Evolutionary conservation across 2,113 vertebrate species (phyloP).

Genomic region (Paramormyrops kingsleyae): DNA sequence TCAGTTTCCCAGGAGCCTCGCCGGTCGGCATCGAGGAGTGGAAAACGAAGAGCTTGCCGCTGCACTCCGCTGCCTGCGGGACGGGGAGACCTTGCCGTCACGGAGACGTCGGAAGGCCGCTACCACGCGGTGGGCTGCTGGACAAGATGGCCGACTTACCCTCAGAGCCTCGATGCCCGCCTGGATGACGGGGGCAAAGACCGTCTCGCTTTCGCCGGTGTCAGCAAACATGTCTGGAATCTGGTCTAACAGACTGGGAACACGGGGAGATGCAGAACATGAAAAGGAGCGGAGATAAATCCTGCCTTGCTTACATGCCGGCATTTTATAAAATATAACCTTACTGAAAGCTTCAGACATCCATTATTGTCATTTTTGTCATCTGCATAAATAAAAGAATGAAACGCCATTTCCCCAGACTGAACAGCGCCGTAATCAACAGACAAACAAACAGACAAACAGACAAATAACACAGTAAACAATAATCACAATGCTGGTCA

Average conservation of each 20-base stretch:
- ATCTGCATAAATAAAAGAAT: neutral
- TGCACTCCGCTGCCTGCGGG: conserved; percentile 79
- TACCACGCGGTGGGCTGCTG: fast-evolving
- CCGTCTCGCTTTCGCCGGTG: conserved; percentile 84
- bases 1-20: conserved; percentile 89
- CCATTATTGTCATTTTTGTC: neutral
- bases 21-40: conserved; percentile 88
- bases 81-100: neutral
- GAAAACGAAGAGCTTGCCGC: conserved; percentile 90
- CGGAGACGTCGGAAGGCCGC: neutral
- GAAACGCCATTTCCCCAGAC: neutral
- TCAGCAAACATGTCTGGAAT: conserved; percentile 96
- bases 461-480: neutral
- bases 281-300: neutral
- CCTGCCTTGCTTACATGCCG: neutral
- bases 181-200: conserved; percentile 87
- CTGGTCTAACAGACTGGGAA: conserved; percentile 79
- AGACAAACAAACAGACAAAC: neutral
- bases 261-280: conserved; percentile 12
- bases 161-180: conserved; percentile 91
- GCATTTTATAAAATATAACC: neutral
- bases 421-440: neutral
- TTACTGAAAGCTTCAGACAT: neutral
- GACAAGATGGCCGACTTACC: conserved; percentile 56
- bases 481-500: neutral